Base-by-base conservation (phyloP, 1,140 invertebrate genomes). In the Chionoecetes opilio region DNA sequence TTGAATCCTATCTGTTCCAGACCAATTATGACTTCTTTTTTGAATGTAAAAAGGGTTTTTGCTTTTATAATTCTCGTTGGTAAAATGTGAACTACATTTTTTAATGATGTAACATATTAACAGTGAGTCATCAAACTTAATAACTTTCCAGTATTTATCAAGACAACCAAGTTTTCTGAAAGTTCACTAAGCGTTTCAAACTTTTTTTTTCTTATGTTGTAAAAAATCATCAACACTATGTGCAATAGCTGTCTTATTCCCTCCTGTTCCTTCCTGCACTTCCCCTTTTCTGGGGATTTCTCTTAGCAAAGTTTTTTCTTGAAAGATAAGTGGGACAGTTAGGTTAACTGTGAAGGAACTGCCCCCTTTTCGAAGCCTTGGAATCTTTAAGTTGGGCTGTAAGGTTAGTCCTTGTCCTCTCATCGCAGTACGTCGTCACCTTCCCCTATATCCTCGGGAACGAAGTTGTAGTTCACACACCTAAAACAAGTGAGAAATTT, bases 311-410 rank as follows among this genome's bases (percentile, higher is more conserved):
- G 26, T 5, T 34, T 14, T 3, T 17, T 34, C 53, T 82, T 35
- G 91, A 92, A 34, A 38, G 82, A 32, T 92, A 82, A 31, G 91
- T 8, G n/a, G 53, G 91, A 35, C 91, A 92, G 91, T 91, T 91
- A 3, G 89, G 91, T 2, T 35, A 35, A 31, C 32, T 82, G 32
- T 46, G 31, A 34, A 34, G 31, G 87, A 89, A 89, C 37, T 35
- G 35, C 87, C 11, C 0, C 0, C 8, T 32, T 21, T 84, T 82
- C 6, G 31, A 82, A 84, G 26, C 31, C 32, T n/a, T 32, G 63
- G 91, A 37, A 32, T 82, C 38, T 35, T 53, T 91, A 31, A 92
- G 5, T 35, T 2, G 11, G 11, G n/a, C 91, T 26, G 63, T 92
- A 11, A 92, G 11, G 63, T 63, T 92, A 21, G 29, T 92, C 11